phyloP scores from a whole-genome alignment of 2,113 vertebrate species.

The Tetrax tetrax region DNA sequence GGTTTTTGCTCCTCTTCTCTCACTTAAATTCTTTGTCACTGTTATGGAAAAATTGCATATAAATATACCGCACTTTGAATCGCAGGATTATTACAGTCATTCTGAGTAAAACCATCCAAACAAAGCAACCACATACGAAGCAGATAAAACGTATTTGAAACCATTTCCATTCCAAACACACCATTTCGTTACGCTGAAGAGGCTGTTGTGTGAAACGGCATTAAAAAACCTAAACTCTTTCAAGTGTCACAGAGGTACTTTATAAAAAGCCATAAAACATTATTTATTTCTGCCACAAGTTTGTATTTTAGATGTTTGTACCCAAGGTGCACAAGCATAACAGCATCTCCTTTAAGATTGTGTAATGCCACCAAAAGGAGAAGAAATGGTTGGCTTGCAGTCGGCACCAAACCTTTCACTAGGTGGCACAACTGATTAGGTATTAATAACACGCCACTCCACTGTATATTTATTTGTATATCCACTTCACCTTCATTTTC shows the following conservation, averaged over 20 bases:
- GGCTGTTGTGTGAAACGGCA: background rate
- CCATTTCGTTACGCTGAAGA: background rate
- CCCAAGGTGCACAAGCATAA: background rate
- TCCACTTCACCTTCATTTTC: background rate
- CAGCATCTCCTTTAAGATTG: background rate
- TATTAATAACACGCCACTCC: background rate
- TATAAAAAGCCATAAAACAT: background rate
- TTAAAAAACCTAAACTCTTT: background rate
- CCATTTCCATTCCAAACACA: background rate
- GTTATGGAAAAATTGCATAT: background rate
- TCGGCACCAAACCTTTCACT: background rate
- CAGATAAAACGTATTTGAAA: background rate
- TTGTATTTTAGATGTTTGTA: background rate
- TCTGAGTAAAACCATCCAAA: background rate
- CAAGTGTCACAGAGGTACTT: background rate
- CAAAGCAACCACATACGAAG: background rate
- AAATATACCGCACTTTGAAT: background rate
- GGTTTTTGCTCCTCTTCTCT: constrained; percentile 85
- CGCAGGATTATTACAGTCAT: background rate
- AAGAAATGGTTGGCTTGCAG: background rate
- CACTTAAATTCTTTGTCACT: constrained; percentile 94
- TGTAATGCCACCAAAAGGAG: accelerated
- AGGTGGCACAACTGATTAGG: constrained; percentile 53
- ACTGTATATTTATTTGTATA: background rate
- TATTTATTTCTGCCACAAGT: background rate